These are phyloP conservation scores for Drosophila pseudotalamancana DNA, from an alignment of 2,888 invertebrate species.

Conservation along the genomic window DNA sequence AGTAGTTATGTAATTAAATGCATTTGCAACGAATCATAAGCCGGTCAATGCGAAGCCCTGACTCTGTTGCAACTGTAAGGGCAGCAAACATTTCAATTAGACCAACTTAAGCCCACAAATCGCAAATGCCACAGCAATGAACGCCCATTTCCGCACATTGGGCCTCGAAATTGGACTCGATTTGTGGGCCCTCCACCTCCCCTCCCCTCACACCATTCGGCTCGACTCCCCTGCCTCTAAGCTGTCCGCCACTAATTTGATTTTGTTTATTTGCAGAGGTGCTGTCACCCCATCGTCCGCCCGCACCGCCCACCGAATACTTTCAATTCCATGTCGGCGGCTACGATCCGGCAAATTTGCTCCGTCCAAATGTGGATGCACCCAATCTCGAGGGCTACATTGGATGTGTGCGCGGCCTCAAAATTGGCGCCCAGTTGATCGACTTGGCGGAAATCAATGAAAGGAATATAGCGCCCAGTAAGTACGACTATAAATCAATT, in stretches of 20 bases:
- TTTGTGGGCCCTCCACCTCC: conserved; percentile 3
- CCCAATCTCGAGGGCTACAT: conserved; percentile 89
- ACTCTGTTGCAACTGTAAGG: too few species aligned
- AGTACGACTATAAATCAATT: conserved; percentile 77
- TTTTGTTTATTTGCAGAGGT: conserved; percentile 87
- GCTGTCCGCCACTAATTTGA: conserved; percentile 53
- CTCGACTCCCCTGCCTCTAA: too few species aligned
- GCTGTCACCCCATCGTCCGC: conserved; percentile 93
- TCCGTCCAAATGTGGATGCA: conserved; percentile 86
- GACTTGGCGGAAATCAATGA: conserved; percentile 90
- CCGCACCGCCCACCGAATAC: conserved; percentile 94
- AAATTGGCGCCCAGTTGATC: conserved; percentile 92
- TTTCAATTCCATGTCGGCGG: conserved; percentile 95
- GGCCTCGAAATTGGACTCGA: not conserved
- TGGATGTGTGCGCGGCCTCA: conserved; percentile 94
- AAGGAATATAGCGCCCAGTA: conserved; percentile 89
- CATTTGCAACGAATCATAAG: conserved; percentile 59
- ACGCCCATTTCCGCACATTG: conserved; percentile 61
- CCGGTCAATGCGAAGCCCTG: too few species aligned
- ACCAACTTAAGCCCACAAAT: conserved; percentile 68
- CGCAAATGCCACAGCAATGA: conserved; percentile 66
- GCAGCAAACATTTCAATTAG: conserved; percentile 76
- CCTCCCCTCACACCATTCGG: too few species aligned
- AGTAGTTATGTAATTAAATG: conserved; percentile 80
- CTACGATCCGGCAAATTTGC: conserved; percentile 90